These are phyloP conservation scores for Thymelicus lineola DNA, from an alignment of 2,888 invertebrate genomes.

Conservation along the genomic window DNA sequence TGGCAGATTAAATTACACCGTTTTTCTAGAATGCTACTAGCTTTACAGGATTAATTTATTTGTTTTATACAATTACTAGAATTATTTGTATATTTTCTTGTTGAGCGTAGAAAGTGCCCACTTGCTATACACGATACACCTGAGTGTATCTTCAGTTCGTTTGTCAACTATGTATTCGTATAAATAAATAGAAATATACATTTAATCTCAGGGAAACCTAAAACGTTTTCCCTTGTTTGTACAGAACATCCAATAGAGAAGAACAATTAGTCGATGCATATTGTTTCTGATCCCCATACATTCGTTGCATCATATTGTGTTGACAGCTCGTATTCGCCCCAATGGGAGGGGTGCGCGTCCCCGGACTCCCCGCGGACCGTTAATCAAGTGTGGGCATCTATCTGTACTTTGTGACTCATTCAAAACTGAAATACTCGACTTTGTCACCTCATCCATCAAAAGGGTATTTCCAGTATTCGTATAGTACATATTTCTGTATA, in stretches of 20 bases:
- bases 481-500: no score
- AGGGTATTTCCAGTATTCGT: not conserved
- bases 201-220: no score
- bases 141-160: no score
- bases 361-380: constrained; percentile 7
- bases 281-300: constrained; percentile 13
- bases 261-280: constrained; percentile 4
- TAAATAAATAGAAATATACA: no score
- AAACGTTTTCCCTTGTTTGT: not conserved
- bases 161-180: no score
- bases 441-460: constrained; percentile 14
- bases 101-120: no score
- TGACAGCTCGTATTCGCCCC: constrained; percentile 28
- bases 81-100: no score
- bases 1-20: not conserved
- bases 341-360: constrained; percentile 6
- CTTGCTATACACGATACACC: no score
- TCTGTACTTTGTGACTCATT: constrained; percentile 23
- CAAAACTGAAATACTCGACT: constrained; percentile 3
- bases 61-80: no score
- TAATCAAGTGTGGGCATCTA: constrained; percentile 29
- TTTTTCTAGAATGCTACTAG: not conserved
- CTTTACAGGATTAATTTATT: constrained; percentile 3
- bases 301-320: constrained; percentile 18
- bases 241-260: not conserved